Conservation (phyloP, 1,140 invertebrate species). For the Nixonia krombeini region DNA sequence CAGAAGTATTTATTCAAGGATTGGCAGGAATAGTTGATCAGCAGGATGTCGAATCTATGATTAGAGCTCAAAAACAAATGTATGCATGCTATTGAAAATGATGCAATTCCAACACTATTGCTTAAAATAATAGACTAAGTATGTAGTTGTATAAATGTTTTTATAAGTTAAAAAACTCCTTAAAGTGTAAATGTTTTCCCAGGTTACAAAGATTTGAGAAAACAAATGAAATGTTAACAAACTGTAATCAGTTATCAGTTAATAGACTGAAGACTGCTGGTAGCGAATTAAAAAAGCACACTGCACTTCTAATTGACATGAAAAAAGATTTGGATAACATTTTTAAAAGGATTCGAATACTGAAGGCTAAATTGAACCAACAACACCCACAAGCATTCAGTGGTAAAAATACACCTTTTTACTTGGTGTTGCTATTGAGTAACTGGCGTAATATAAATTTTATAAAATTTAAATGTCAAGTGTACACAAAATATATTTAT, state of each 20-base stretch:
- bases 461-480: too few species aligned
- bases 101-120: too few species aligned
- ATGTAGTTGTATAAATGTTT: too few species aligned
- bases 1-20: conserved; percentile 92
- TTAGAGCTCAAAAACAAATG: conserved; percentile 94
- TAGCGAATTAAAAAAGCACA: conserved; percentile 91
- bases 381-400: conserved; percentile 91
- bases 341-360: conserved; percentile 81
- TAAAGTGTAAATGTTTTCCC: too few species aligned
- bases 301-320: conserved; percentile 83
- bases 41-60: conserved; percentile 90
- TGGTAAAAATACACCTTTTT: too few species aligned
- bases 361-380: conserved; percentile 86
- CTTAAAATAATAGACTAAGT: too few species aligned
- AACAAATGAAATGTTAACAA: conserved; percentile 97
- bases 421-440: too few species aligned
- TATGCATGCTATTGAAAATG: conserved; percentile 75
- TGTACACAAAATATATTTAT: too few species aligned
- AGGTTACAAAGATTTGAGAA: conserved; percentile 97
- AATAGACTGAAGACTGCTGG: conserved; percentile 84
- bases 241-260: conserved; percentile 91
- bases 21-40: conserved; percentile 92
- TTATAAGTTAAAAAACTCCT: too few species aligned
- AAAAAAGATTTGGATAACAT: conserved; percentile 85
- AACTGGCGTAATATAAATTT: too few species aligned